Evolutionary conservation across 1,140 invertebrate genomes (phyloP), one percentile per base, ranked within the genome.

Genomic region (Lordiphosa stackelbergi): DNA sequence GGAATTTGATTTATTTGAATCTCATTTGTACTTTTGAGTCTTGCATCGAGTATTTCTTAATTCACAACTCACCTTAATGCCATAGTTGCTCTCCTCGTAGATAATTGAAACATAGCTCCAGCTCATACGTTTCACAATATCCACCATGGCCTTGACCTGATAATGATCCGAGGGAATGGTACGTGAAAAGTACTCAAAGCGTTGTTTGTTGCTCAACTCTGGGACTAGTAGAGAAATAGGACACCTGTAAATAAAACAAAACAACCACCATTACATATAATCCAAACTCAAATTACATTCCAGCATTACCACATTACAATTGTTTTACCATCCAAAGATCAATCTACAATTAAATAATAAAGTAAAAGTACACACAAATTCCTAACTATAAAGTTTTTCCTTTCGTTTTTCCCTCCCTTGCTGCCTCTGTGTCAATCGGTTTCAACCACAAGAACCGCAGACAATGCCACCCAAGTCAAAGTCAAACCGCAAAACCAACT

Each of bases 81-180:
- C 97, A 74, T 98, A 98, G 89, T 96, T 98, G 43, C 96, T 97
- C 87, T 98, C 97, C 88, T 98, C 97, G 84, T 98, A 98, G 49
- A 98, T 94, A 47, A 98, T 95, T 19, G 96, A 97, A 0, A 98
- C 93, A 88, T 98, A 98, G 61, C 94, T 96, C 97, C 97, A 98
- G 13, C 92, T 91, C 85, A 98, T 92, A 60, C 89, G 89, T 53
- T 91, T 91, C n/a, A 98, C 94, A 65, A 98, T 95, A 72, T 97
- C 95, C 2, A 98, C 95, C 95, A 98, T 98, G 0, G 95, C 97
- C 79, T 95, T 94, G 0, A 97, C 96, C 89, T 98, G 97, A 88
- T 97, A 94, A 74, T 95, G 93, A 88, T 98, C 97, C 1, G 96
- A 97, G 1, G 97, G 97, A 71, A 98, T 98, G 1, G 97, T 98